A percentile compares a stretch with the other conserved stretches of the same genome.
phyloP scores from a whole-genome alignment of 2,113 vertebrate genomes.

The Cinclus cinclus region DNA sequence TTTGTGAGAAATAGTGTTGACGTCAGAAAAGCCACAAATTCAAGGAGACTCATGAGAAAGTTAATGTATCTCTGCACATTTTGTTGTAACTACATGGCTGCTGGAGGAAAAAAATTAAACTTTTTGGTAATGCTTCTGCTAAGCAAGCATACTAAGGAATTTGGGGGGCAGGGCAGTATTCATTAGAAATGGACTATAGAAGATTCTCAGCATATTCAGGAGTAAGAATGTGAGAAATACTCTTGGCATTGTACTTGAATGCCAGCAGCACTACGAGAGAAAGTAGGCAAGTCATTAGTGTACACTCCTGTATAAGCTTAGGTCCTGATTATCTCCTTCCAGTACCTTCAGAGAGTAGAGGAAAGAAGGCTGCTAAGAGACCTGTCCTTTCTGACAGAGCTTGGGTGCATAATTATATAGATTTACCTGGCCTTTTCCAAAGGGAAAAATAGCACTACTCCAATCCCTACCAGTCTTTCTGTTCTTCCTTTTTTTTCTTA shows the following conservation, averaged over 20 bases:
- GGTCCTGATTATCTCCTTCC: slow-evolving; percentile 63
- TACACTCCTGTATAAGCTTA: slow-evolving; percentile 32
- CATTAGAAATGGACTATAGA: slow-evolving; percentile 44
- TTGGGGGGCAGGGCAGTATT: slow-evolving; percentile 27
- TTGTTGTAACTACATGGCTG: slow-evolving; percentile 79
- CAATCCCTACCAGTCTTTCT: not conserved
- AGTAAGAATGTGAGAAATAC: slow-evolving; percentile 42
- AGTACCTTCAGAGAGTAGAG: not conserved
- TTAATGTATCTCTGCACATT: slow-evolving; percentile 81
- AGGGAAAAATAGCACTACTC: slow-evolving; percentile 2
- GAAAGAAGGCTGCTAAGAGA: slow-evolving; percentile 15
- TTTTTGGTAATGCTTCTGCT: not conserved
- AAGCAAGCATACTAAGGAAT: slow-evolving; percentile 25
- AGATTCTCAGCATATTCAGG: slow-evolving; percentile 57
- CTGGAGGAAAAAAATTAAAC: not conserved
- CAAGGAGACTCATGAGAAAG: slow-evolving; percentile 76
- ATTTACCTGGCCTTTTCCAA: slow-evolving; percentile 50
- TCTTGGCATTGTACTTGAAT: slow-evolving; percentile 51
- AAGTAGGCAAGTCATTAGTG: slow-evolving; percentile 62
- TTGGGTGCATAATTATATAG: slow-evolving; percentile 50
- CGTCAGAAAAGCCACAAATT: slow-evolving; percentile 79
- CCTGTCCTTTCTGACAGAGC: slow-evolving; percentile 17
- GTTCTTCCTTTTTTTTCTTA: not conserved
- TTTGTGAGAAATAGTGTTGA: slow-evolving; percentile 80
- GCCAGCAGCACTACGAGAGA: slow-evolving; percentile 21